phyloP scores from a whole-genome alignment of 2,888 invertebrate genomes.

The Rhyacophila evoluta region DNA sequence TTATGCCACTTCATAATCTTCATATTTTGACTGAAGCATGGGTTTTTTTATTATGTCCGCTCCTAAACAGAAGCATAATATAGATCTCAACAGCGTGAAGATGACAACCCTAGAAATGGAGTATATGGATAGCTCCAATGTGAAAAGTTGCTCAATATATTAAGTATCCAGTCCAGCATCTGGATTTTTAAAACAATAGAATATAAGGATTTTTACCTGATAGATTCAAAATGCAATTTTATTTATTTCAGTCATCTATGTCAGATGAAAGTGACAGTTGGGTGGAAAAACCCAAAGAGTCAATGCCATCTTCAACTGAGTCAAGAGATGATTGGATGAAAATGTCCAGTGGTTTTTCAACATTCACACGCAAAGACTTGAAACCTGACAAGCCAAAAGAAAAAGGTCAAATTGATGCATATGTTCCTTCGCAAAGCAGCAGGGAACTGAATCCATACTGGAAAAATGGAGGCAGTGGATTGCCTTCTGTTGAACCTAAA shows the following conservation, averaged over 20 bases:
- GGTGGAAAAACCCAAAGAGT: conserved; percentile 66
- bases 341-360: conserved; percentile 69
- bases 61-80: no score
- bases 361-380: conserved; percentile 62
- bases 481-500: conserved; percentile 69
- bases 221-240: no score
- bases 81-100: no score
- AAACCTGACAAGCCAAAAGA: conserved; percentile 66
- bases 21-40: no score
- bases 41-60: no score
- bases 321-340: conserved; percentile 85
- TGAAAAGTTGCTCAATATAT: no score
- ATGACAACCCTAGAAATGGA: no score
- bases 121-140: no score
- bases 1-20: no score
- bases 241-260: conserved; percentile 60
- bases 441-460: conserved; percentile 93
- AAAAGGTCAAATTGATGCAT: conserved; percentile 70
- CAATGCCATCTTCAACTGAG: background rate
- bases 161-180: no score
- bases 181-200: no score
- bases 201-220: no score
- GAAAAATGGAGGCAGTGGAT: conserved; percentile 89
- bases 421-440: conserved; percentile 77
- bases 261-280: conserved; percentile 68